Evolutionary conservation across 2,113 vertebrate species (phyloP).

Genomic region (Cisticola juncidis): DNA sequence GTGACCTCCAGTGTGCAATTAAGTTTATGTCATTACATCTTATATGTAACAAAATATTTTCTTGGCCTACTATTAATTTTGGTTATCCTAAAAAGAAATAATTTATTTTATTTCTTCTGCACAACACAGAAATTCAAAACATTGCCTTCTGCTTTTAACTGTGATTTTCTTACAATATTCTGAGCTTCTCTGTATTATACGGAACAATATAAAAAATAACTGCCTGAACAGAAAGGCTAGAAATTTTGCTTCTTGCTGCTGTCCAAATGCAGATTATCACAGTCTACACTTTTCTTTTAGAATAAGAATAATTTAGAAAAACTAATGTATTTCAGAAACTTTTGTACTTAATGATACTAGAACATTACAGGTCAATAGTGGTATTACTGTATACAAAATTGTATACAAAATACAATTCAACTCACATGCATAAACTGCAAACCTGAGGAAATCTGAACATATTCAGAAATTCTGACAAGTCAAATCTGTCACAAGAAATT

Average conservation of each 20-base stretch:
- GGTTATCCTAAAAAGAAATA: not conserved
- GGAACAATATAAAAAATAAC: not conserved
- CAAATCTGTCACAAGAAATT: not conserved
- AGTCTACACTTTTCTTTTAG: not conserved
- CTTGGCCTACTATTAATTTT: slow-evolving; percentile 1
- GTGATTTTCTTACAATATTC: not conserved
- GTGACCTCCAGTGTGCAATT: slow-evolving; percentile 80
- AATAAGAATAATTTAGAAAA: not conserved
- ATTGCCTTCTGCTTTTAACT: not conserved
- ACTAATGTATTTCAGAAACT: not conserved
- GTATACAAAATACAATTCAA: not conserved
- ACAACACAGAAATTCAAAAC: slow-evolving; percentile 7
- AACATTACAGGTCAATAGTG: not conserved
- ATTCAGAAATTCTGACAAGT: not conserved
- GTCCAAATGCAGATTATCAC: not conserved
- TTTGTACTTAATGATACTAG: not conserved
- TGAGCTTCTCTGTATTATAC: not conserved
- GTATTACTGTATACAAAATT: not conserved
- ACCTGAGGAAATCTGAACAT: not conserved
- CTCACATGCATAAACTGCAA: not conserved
- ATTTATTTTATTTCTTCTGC: not conserved
- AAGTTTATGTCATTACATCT: slow-evolving; percentile 68
- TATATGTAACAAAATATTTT: not conserved
- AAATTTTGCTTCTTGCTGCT: not conserved
- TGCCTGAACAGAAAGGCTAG: not conserved